Conservation (phyloP, 2,888 invertebrate species). For the Sminthurides aquaticus region DNA sequence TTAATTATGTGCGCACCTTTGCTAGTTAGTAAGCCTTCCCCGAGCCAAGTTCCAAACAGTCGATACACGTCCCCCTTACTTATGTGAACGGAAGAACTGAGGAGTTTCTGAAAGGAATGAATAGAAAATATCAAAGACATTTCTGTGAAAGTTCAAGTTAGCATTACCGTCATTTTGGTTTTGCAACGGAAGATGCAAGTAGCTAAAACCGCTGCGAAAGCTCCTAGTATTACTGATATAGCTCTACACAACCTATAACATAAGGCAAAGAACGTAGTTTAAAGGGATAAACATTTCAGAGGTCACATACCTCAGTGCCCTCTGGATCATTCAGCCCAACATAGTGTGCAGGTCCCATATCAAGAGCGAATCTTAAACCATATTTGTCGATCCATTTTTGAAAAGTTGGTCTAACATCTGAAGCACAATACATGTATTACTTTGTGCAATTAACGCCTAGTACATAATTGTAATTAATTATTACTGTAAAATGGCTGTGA, state of each 20-base stretch:
- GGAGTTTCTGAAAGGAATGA: conserved; percentile 15
- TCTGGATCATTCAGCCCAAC: neutral
- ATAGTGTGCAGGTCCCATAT: neutral
- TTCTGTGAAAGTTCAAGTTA: neutral
- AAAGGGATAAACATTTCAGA: no score
- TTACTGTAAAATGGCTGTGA: no score
- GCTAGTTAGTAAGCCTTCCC: conserved; percentile 20
- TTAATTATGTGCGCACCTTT: neutral
- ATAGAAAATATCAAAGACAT: neutral
- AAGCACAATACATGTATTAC: no score
- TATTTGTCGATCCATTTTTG: conserved; percentile 6
- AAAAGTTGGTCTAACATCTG: neutral
- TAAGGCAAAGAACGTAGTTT: no score
- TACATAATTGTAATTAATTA: no score
- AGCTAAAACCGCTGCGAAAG: no score
- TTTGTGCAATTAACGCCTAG: no score
- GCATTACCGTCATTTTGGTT: no score
- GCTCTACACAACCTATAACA: no score
- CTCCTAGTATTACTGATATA: no score
- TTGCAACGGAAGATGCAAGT: no score
- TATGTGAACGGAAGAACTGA: conserved; percentile 19
- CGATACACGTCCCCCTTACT: conserved; percentile 17
- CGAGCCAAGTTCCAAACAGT: conserved; percentile 19
- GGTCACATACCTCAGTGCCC: conserved; percentile 16
- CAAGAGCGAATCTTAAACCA: neutral